phyloP scores from a whole-genome alignment of 1,140 invertebrate genomes.

The Lithobius niger region DNA sequence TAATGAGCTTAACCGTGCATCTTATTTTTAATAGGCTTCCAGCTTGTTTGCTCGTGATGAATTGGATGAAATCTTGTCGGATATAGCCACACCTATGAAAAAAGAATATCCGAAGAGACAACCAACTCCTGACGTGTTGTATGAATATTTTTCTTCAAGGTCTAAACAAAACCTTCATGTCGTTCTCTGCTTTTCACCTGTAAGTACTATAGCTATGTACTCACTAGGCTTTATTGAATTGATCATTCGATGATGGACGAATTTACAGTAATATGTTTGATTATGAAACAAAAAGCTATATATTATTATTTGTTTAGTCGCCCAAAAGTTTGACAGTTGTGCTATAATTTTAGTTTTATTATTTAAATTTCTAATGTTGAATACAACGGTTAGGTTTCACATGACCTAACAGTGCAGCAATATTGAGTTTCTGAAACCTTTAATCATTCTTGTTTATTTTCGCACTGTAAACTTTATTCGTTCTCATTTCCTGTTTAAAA shows the following conservation, averaged over 20 bases:
- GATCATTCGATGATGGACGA: slow-evolving; percentile 1
- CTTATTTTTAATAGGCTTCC: slow-evolving; percentile 41
- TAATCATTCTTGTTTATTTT: no score
- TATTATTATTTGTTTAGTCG: no score
- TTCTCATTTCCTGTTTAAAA: background rate
- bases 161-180: slow-evolving; percentile 89
- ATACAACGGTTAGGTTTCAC: no score
- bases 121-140: slow-evolving; percentile 77
- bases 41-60: slow-evolving; percentile 92
- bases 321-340: no score
- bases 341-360: no score
- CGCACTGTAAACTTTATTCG: background rate
- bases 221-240: no score
- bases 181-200: slow-evolving; percentile 91
- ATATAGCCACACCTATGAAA: slow-evolving; percentile 83
- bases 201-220: slow-evolving; percentile 33
- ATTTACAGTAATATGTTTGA: no score
- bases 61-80: slow-evolving; percentile 86
- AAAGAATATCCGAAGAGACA: slow-evolving; percentile 81
- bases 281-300: no score
- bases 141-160: slow-evolving; percentile 84
- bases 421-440: no score
- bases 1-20: no score
- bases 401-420: no score
- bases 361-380: no score